Evolutionary conservation across 2,113 vertebrate genomes (phyloP), one percentile per base, ranked within the genome.

Genomic region (Anseranas semipalmata): DNA sequence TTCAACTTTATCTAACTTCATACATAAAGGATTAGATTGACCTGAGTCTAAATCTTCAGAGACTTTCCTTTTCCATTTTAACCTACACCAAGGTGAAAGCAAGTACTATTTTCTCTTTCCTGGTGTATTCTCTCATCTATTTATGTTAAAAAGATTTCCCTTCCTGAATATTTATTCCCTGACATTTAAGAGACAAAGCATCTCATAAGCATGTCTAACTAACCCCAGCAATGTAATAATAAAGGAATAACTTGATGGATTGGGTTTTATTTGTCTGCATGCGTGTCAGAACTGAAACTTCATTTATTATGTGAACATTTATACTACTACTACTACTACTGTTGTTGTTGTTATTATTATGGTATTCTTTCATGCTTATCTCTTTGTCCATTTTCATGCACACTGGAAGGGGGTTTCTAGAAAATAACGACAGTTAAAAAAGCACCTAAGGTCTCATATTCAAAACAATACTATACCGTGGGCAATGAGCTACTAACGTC

Each of bases 21-120:
- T 94, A 72, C 52, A 95, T 93, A 93, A 96, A 97, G 71, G 65
- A 93, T 94, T 94, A 95, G 28, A 32, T 71, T 83, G 91, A 89
- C 92, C 50, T 83, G 50, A 43, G 56, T 93, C 91, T 93, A 98
- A 32, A 41, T 79, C 73, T 96, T 93, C 45, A 53, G 94, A 90
- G 48, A 95, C 58, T 65, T 94, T 68, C 35, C 35, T 86, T 92
- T 95, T 94, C 50, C 53, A 63, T 90, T 94, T 71, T 96, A 91
- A 96, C 78, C 55, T 95, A 81, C 59, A 86, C 10, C 28, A 95
- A 56, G 72, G 59, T 72, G 71, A 96, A 95, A 91, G 70, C 63
- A 93, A 81, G 3, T 39, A n/a, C 33, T 89, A 16, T 86, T 95
- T 94, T 85, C 15, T 82, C 65, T 55, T 71, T 85, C 25, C 66